Evolutionary conservation across 2,113 vertebrate genomes (phyloP).

Genomic region (Herpetotheres cachinnans): DNA sequence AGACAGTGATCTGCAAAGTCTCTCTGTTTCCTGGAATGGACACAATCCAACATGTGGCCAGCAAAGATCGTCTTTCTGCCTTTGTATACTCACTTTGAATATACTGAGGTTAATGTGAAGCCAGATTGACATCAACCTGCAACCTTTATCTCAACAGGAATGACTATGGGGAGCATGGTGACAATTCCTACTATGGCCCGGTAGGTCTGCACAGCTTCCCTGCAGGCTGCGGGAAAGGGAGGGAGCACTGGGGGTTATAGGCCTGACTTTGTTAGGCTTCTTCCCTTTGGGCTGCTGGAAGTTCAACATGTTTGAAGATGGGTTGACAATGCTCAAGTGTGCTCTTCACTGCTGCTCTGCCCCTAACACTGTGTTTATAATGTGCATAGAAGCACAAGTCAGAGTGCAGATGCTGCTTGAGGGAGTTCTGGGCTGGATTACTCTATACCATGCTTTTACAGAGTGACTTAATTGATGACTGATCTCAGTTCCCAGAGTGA

Average conservation of each 20-base stretch:
- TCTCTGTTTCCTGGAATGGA: neutral
- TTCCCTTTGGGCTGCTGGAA: neutral
- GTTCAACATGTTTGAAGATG: neutral
- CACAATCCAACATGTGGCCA: neutral
- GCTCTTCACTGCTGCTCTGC: neutral
- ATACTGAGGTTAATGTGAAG: neutral
- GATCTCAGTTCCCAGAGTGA: neutral
- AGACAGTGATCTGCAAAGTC: neutral
- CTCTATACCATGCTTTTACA: neutral
- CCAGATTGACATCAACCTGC: neutral
- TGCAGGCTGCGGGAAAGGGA: neutral
- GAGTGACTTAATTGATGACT: neutral
- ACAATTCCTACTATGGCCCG: conserved; percentile 74
- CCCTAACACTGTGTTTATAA: neutral
- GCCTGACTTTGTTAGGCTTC: neutral
- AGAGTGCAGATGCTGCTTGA: neutral
- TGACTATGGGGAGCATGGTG: conserved; percentile 75
- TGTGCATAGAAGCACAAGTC: neutral
- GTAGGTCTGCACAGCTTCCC: conserved; percentile 50
- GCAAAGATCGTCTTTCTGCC: neutral
- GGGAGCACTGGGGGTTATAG: neutral
- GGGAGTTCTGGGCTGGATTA: neutral
- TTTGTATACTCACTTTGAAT: neutral
- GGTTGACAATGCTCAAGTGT: neutral
- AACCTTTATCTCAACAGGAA: conserved; percentile 66